Evolutionary conservation across 1,140 invertebrate species (phyloP), one percentile per base, ranked within the genome.

Genomic region (Sarcophaga peregrina): DNA sequence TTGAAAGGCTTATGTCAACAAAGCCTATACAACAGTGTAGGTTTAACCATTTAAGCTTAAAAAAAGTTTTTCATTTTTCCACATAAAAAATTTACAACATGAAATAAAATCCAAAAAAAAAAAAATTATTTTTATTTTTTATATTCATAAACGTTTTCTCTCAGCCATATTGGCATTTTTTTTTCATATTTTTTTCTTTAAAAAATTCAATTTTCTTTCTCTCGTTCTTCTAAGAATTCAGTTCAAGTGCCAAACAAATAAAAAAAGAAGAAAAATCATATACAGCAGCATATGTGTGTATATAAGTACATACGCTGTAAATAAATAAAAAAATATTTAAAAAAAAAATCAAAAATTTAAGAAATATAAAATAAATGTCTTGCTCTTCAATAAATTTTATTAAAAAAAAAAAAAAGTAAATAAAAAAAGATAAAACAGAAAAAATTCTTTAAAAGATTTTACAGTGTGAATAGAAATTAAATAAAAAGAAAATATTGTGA

Each of bases 201-300:
- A 37, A 37, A 37, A 37, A 37, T 15, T n/a, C n/a, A 15, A 68
- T 68, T 68, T 68, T 20, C 20, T 20, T 7, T 9, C 6, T 68
- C 2, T 68, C 7, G 5, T 20, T 68, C 9, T 68, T 25, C 9
- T 20, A 68, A 68, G 62, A 68, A 68, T 68, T 68, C 20, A 68
- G 62, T 68, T 68, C 62, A 68, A 68, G 62, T 68, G 62, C 62
- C 62, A 68, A 68, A 68, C 62, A 68, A 68, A 68, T 68, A 68
- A 68, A 20, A 68, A 68, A 58, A 58, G 15, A 68, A 58, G 54
- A 58, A 58, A 58, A 58, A n/a, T 58, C 54, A 58, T 58, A 58
- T n/a, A 58, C 54, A 15, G 5, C 15, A 58, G 13, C 6, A 37
- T 37, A 37, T 37, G 4, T 37, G 4, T 37, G 25, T 37, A 37